Percentiles rank a stretch among this genome's conserved stretches.
These are phyloP conservation scores for Eulithis testata DNA, from an alignment of 2,888 invertebrate genomes.

Conservation along the genomic window DNA sequence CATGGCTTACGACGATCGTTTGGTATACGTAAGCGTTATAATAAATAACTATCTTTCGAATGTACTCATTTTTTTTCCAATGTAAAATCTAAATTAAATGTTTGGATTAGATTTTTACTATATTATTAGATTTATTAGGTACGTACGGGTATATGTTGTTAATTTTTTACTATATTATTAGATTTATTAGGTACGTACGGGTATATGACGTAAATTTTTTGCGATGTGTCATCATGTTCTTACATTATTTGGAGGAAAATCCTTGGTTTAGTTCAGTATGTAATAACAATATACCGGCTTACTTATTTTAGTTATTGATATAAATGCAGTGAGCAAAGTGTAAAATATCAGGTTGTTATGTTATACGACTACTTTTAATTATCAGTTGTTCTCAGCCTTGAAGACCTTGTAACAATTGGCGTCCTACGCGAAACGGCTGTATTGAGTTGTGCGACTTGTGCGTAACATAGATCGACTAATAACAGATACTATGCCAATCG, in stretches of 20 bases:
- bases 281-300: neutral
- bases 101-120: too few species aligned
- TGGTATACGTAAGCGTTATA: too few species aligned
- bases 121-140: too few species aligned
- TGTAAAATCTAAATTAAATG: too few species aligned
- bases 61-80: too few species aligned
- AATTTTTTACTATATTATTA: too few species aligned
- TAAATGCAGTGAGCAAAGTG: constrained; percentile 33
- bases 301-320: neutral
- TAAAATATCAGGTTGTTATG: constrained; percentile 57
- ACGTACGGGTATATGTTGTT: too few species aligned
- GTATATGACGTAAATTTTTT: too few species aligned
- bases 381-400: constrained; percentile 58
- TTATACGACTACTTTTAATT: constrained; percentile 27
- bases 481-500: constrained; percentile 8
- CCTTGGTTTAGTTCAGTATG: neutral
- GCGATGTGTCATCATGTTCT: too few species aligned
- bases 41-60: too few species aligned
- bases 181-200: too few species aligned
- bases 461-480: constrained; percentile 7
- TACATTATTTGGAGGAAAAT: too few species aligned
- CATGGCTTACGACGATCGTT: neutral
- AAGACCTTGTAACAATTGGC: constrained; percentile 69
- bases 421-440: constrained; percentile 57
- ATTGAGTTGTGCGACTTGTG: constrained; percentile 12